Percentiles rank a stretch among this genome's conserved stretches.
Conservation (phyloP, 1,140 invertebrate species). For the Leptestheria dahalacensis region DNA sequence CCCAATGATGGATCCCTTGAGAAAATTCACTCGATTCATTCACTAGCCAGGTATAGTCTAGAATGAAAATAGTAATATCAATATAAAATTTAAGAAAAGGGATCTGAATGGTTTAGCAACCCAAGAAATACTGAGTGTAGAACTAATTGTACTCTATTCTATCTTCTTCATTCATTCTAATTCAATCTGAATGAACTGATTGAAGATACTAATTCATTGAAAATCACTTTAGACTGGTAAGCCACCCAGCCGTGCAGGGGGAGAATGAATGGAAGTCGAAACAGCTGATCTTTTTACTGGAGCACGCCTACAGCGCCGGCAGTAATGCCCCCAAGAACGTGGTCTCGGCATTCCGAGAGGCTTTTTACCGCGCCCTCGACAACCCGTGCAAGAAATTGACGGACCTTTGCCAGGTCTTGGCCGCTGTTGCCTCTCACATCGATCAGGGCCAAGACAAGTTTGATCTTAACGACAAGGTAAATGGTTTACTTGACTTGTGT, state of each 20-base stretch:
- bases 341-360: constrained; percentile 16
- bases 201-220: too few species aligned
- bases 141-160: not conserved
- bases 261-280: constrained; percentile 46
- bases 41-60: constrained; percentile 36
- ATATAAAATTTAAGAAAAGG: too few species aligned
- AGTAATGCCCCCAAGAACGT: constrained; percentile 34
- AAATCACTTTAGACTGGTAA: constrained; percentile 40
- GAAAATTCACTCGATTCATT: constrained; percentile 43
- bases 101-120: too few species aligned
- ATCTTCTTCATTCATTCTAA: constrained; percentile 16
- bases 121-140: not conserved
- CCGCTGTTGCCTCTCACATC: not conserved
- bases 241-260: constrained; percentile 38
- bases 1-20: constrained; percentile 47
- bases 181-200: too few species aligned
- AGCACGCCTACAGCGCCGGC: constrained; percentile 35
- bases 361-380: constrained; percentile 18
- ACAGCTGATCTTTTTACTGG: constrained; percentile 45
- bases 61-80: too few species aligned
- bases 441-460: not conserved
- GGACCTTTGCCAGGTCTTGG: constrained; percentile 11
- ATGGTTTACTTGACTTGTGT: too few species aligned
- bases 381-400: constrained; percentile 16
- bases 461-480: not conserved